phyloP scores from a whole-genome alignment of 1,140 invertebrate species.

The Penaeus chinensis region DNA sequence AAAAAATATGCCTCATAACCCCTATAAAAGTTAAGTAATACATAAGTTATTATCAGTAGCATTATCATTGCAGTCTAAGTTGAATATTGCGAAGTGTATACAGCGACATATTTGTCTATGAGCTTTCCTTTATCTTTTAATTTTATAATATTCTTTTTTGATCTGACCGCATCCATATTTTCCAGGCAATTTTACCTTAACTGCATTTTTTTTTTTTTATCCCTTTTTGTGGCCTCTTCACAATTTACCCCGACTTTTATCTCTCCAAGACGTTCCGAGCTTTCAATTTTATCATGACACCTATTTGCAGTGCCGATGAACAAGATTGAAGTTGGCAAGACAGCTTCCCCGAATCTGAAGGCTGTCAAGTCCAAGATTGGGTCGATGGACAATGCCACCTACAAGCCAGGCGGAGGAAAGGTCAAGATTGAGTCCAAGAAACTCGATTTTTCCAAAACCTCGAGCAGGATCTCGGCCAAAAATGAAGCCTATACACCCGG shows the following conservation, averaged over 20 bases:
- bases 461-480: slow-evolving; percentile 87
- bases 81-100: no score
- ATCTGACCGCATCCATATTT: no score
- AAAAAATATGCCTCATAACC: no score
- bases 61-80: no score
- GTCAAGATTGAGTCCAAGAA: slow-evolving; percentile 91
- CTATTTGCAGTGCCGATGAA: slow-evolving; percentile 86
- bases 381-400: slow-evolving; percentile 89
- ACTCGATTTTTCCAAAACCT: slow-evolving; percentile 83
- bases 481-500: slow-evolving; percentile 90
- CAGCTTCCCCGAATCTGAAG: slow-evolving; percentile 91
- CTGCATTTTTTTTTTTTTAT: no score
- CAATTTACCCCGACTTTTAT: neutral
- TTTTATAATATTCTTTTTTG: no score
- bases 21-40: no score
- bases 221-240: no score
- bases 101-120: no score
- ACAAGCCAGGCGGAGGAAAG: slow-evolving; percentile 84
- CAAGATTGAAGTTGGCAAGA: slow-evolving; percentile 89
- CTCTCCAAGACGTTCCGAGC: neutral
- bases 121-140: no score
- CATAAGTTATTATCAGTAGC: no score
- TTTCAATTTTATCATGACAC: neutral
- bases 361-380: slow-evolving; percentile 93
- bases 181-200: no score